Conservation (phyloP, 35 echinoderm and acorn worm species). For the Apostichopus parvimensis region DNA sequence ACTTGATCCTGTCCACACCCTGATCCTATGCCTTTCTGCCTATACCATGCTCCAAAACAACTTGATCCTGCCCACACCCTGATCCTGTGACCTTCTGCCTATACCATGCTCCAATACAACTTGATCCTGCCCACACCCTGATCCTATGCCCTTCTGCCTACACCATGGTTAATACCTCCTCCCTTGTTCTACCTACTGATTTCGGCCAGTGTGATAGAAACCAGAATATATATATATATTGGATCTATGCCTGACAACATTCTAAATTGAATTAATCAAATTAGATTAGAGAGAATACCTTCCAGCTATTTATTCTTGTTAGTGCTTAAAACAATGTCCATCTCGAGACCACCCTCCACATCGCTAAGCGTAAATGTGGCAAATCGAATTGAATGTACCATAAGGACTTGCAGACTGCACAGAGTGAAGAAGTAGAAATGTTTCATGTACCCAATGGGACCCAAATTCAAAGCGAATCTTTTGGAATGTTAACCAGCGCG, state of each 20-base stretch:
- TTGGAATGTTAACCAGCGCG: constrained; percentile 23
- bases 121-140: too few species aligned
- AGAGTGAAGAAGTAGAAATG: constrained; percentile 14
- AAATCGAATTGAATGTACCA: background rate
- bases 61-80: too few species aligned
- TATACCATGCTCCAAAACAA: too few species aligned
- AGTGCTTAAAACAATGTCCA: constrained; percentile 32
- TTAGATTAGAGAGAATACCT: background rate
- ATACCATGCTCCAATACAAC: too few species aligned
- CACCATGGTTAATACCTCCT: too few species aligned
- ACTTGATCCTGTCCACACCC: too few species aligned
- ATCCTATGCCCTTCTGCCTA: too few species aligned
- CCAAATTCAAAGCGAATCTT: constrained; percentile 13
- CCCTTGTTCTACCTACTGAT: too few species aligned
- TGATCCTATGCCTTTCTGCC: too few species aligned
- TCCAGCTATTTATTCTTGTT: constrained; percentile 34
- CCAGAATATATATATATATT: background rate
- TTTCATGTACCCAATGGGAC: constrained; percentile 38
- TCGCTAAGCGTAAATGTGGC: background rate
- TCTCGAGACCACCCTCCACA: background rate
- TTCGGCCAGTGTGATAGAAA: too few species aligned
- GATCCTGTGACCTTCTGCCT: too few species aligned
- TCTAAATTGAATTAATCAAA: background rate
- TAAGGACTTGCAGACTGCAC: background rate
- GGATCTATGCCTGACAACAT: background rate